These are phyloP conservation scores for Molossus molossus DNA, from an alignment of 2,797 vertebrate genomes.

Conservation along the genomic window DNA sequence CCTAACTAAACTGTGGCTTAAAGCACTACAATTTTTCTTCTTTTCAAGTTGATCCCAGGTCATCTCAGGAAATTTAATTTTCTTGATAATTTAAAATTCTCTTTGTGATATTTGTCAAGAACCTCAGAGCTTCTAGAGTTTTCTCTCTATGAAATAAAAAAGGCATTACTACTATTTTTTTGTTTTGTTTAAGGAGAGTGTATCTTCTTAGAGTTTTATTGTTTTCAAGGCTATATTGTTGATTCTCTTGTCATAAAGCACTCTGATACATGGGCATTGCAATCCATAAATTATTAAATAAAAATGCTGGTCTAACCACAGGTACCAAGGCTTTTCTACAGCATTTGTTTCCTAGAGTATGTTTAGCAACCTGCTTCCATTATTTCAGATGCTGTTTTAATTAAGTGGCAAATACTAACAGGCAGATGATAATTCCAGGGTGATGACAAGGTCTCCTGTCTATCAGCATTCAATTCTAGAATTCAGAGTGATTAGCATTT, in stretches of 20 bases:
- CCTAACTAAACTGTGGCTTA: conserved; percentile 30
- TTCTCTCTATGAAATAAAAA: conserved; percentile 71
- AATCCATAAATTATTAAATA: conserved; percentile 70
- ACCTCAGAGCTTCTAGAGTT: conserved; percentile 63
- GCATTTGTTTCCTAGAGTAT: neutral
- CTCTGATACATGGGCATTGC: neutral
- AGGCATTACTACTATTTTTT: conserved; percentile 33
- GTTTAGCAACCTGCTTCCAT: neutral
- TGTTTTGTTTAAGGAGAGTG: conserved; percentile 59
- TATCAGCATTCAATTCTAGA: conserved; percentile 67
- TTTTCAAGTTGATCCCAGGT: conserved; percentile 53
- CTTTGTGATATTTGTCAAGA: conserved; percentile 59
- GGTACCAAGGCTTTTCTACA: neutral
- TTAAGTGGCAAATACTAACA: conserved; percentile 64
- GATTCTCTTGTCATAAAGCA: conserved; percentile 66
- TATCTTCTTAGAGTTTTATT: conserved; percentile 62
- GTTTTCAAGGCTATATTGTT: conserved; percentile 61
- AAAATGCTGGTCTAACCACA: neutral
- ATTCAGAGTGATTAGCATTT: conserved; percentile 69
- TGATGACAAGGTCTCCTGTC: neutral
- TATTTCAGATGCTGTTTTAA: conserved; percentile 70
- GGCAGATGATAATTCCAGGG: conserved; percentile 51
- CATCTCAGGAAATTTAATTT: conserved; percentile 73
- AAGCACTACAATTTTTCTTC: conserved; percentile 32
- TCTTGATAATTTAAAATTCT: conserved; percentile 75